Evolutionary conservation across 2,888 invertebrate species (phyloP).

Genomic region (Drosophila hamatofila): DNA sequence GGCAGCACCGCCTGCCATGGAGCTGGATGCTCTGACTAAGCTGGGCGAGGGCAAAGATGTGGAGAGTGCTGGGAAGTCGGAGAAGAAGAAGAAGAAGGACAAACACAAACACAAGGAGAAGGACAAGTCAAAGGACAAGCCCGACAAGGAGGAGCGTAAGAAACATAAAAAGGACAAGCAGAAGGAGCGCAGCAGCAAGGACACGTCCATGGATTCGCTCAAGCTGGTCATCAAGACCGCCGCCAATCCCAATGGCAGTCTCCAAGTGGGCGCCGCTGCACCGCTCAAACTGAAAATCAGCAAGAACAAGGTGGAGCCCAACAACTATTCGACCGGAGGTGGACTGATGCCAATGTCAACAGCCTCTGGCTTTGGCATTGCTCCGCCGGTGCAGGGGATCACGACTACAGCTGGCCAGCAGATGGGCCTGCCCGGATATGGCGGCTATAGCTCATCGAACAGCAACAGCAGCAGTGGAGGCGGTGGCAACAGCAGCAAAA

Average conservation of each 20-base stretch:
- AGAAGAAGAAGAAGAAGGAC: conserved; percentile 90
- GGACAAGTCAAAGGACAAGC: conserved; percentile 89
- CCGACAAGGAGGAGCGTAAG: conserved; percentile 88
- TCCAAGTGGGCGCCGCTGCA: conserved; percentile 48
- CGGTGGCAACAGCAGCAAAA: conserved; percentile 69
- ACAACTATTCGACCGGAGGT: conserved; percentile 65
- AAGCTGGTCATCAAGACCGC: conserved; percentile 92
- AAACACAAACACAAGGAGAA: conserved; percentile 93
- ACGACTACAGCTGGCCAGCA: conserved; percentile 11
- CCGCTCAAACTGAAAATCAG: conserved; percentile 92
- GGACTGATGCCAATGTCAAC: conserved; percentile 32
- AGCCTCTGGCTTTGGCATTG: conserved; percentile 40
- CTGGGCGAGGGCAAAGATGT: conserved; percentile 45
- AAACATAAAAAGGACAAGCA: conserved; percentile 90
- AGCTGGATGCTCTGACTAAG: conserved; percentile 61
- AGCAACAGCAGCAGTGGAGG: conserved; percentile 31
- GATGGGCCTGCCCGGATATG: conserved; percentile 3
- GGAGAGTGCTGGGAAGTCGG: conserved; percentile 73
- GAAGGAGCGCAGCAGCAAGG: conserved; percentile 77
- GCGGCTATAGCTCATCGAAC: conserved; percentile 26
- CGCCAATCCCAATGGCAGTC: conserved; percentile 59
- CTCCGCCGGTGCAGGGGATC: conserved; percentile 20
- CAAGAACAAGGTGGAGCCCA: conserved; percentile 89
- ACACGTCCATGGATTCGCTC: conserved; percentile 69
- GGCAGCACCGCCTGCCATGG: conserved; percentile 33